Evolutionary conservation across 2,113 vertebrate genomes (phyloP).

Genomic region (Centrocercus urophasianus): DNA sequence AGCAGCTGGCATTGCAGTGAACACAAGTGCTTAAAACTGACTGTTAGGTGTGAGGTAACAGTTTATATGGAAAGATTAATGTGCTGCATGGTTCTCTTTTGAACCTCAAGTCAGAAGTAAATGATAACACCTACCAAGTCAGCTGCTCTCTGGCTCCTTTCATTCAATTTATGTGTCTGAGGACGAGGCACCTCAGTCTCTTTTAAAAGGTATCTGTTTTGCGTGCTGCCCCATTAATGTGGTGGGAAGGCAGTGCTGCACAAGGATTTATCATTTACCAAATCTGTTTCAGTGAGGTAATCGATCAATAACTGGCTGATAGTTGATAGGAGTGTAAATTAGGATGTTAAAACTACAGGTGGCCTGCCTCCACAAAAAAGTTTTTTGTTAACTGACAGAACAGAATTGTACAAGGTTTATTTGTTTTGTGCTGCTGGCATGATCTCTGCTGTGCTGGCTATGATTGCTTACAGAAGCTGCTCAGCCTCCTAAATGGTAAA

Average conservation of each 20-base stretch:
- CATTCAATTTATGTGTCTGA: not conserved
- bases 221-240: not conserved
- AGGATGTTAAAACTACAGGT: not conserved
- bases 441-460: not conserved
- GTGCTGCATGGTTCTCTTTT: not conserved
- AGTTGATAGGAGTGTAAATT: not conserved
- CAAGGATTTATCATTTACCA: not conserved
- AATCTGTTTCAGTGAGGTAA: not conserved
- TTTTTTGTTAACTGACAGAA: not conserved
- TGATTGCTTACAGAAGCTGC: not conserved
- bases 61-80: not conserved
- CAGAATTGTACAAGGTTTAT: not conserved
- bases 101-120: not conserved
- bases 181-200: not conserved
- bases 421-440: not conserved
- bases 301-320: not conserved
- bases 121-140: not conserved
- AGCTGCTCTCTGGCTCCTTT: not conserved
- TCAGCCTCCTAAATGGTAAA: slow-evolving; percentile 44
- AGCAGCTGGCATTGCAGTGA: not conserved
- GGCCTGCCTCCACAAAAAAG: not conserved
- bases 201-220: not conserved
- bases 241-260: not conserved
- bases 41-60: not conserved
- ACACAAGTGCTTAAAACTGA: not conserved